Evolutionary conservation across 2,797 vertebrate species (phyloP).

Genomic region (Scolopax bukidnonensis): DNA sequence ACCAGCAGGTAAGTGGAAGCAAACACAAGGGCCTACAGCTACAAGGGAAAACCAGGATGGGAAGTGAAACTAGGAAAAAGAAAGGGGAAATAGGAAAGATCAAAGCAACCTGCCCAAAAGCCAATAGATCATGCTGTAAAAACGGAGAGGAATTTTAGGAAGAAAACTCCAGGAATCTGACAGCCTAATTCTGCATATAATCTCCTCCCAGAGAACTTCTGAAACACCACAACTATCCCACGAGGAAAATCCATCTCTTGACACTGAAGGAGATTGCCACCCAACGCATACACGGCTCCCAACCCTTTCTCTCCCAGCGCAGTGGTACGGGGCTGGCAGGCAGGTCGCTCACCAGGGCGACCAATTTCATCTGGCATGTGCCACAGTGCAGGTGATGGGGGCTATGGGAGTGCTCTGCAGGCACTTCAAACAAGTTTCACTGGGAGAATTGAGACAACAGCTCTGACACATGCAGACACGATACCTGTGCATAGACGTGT

Average conservation of each 20-base stretch:
- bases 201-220: not conserved
- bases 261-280: not conserved
- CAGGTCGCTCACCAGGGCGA: not conserved
- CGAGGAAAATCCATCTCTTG: not conserved
- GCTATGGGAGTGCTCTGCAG: not conserved
- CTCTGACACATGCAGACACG: not conserved
- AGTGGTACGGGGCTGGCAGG: not conserved
- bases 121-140: not conserved
- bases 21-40: not conserved
- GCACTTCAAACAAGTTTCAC: not conserved
- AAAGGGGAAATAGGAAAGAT: not conserved
- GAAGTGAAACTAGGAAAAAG: not conserved
- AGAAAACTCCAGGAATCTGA: not conserved
- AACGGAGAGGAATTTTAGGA: not conserved
- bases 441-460: not conserved
- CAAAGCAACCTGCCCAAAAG: not conserved
- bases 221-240: not conserved
- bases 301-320: not conserved
- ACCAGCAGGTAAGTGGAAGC: not conserved
- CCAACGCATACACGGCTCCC: not conserved
- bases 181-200: not conserved
- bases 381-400: not conserved
- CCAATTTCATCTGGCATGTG: not conserved
- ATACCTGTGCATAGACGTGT: not conserved
- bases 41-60: not conserved